These are phyloP conservation scores for Nautilus pompilius DNA, from an alignment of 1,140 invertebrate genomes.

Conservation along the genomic window DNA sequence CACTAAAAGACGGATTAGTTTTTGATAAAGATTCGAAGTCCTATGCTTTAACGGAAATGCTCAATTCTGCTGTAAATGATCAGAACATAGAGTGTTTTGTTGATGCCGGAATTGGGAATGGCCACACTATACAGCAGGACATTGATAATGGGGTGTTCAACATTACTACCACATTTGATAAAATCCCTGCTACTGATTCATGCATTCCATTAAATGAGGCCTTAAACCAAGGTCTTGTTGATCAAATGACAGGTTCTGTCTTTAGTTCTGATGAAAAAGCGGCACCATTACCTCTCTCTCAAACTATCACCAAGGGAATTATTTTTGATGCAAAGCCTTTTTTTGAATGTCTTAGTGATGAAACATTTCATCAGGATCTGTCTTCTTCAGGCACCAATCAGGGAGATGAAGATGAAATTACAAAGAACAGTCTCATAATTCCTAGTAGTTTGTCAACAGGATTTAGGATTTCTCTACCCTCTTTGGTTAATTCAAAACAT, in stretches of 20 bases:
- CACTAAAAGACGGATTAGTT: conserved; percentile 73
- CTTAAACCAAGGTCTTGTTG: conserved; percentile 32
- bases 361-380: too few relatives aligned
- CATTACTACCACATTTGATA: conserved; percentile 61
- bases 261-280: neutral
- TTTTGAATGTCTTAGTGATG: too few relatives aligned
- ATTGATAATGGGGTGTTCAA: conserved; percentile 75
- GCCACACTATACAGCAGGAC: conserved; percentile 60
- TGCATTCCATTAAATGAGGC: conserved; percentile 24
- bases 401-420: too few relatives aligned
- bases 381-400: too few relatives aligned
- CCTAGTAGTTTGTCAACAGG: too few relatives aligned
- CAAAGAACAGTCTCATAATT: too few relatives aligned
- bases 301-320: neutral
- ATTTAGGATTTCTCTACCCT: too few relatives aligned
- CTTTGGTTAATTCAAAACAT: too few relatives aligned
- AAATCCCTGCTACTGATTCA: neutral
- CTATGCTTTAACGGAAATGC: conserved; percentile 42
- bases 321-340: neutral
- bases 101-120: conserved; percentile 73
- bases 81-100: conserved; percentile 76
- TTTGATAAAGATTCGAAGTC: conserved; percentile 70
- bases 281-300: neutral
- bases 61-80: conserved; percentile 73
- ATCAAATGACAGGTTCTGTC: conserved; percentile 7